Conservation (phyloP, 2,113 vertebrate species). For the Manacus vitellinus region DNA sequence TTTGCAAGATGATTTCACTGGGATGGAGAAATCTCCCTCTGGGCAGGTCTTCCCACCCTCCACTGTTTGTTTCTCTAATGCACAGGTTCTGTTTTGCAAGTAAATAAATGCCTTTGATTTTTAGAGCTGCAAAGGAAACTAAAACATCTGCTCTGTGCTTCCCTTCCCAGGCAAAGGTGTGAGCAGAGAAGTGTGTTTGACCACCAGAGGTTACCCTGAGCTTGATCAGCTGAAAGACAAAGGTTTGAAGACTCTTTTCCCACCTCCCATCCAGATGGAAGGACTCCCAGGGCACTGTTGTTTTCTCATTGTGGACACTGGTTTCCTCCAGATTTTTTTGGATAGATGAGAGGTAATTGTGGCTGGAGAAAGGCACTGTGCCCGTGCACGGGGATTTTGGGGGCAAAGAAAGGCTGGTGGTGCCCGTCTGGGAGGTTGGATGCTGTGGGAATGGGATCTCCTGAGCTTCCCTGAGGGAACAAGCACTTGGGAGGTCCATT, state of each 20-base stretch:
- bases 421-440: background rate
- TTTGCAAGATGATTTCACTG: background rate
- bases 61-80: background rate
- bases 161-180: background rate
- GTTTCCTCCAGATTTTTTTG: background rate
- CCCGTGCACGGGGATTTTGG: background rate
- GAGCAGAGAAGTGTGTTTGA: background rate
- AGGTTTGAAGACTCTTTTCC: background rate
- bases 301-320: accelerated
- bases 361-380: background rate
- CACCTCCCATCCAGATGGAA: background rate
- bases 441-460: background rate
- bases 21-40: background rate
- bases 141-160: background rate
- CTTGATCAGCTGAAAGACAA: background rate
- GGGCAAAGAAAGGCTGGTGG: background rate
- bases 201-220: accelerated
- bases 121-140: background rate
- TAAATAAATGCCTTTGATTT: background rate
- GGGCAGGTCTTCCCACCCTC: background rate
- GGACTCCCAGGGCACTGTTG: background rate
- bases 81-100: background rate
- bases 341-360: background rate
- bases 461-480: background rate
- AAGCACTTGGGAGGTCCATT: background rate